Conservation (phyloP, 2,797 vertebrate species). For the Arctocebus calabarensis region DNA sequence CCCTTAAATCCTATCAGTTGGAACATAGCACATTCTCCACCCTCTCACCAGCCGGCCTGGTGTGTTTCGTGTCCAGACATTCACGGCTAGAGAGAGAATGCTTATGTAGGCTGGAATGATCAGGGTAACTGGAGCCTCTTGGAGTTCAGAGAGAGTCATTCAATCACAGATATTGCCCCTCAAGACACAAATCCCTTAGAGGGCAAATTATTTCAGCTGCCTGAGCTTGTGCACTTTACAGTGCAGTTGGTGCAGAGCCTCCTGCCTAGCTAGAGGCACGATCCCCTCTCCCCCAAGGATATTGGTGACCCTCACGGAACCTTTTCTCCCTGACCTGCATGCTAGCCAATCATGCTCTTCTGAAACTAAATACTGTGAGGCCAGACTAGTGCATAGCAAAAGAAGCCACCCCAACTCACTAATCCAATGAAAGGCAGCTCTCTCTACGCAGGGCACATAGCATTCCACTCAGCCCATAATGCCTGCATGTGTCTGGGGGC, state of each 20-base stretch:
- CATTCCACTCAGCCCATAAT: slow-evolving; percentile 69
- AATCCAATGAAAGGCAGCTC: slow-evolving; percentile 80
- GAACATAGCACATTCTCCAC: slow-evolving; percentile 3
- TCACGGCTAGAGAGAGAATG: slow-evolving; percentile 55
- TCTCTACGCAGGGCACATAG: slow-evolving; percentile 78
- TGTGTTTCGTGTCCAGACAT: slow-evolving; percentile 13
- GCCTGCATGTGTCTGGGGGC: slow-evolving; percentile 70
- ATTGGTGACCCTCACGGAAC: slow-evolving; percentile 69
- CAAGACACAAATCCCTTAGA: slow-evolving; percentile 72
- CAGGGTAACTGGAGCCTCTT: slow-evolving; percentile 66
- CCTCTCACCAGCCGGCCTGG: not conserved
- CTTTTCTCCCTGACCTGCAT: slow-evolving; percentile 76
- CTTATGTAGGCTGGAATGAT: slow-evolving; percentile 50
- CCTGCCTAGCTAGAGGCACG: slow-evolving; percentile 60
- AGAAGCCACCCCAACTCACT: slow-evolving; percentile 60
- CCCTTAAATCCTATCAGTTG: slow-evolving; percentile 33
- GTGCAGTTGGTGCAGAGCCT: slow-evolving; percentile 61
- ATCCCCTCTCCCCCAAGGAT: slow-evolving; percentile 76
- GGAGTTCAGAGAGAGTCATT: slow-evolving; percentile 65
- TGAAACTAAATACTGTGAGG: slow-evolving; percentile 75
- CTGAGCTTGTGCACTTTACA: slow-evolving; percentile 61
- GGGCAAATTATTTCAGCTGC: slow-evolving; percentile 74
- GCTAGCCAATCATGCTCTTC: slow-evolving; percentile 73
- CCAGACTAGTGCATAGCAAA: slow-evolving; percentile 74
- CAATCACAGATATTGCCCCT: slow-evolving; percentile 40